phyloP scores from a whole-genome alignment of 2,888 invertebrate species.

The Ametastegia equiseti region DNA sequence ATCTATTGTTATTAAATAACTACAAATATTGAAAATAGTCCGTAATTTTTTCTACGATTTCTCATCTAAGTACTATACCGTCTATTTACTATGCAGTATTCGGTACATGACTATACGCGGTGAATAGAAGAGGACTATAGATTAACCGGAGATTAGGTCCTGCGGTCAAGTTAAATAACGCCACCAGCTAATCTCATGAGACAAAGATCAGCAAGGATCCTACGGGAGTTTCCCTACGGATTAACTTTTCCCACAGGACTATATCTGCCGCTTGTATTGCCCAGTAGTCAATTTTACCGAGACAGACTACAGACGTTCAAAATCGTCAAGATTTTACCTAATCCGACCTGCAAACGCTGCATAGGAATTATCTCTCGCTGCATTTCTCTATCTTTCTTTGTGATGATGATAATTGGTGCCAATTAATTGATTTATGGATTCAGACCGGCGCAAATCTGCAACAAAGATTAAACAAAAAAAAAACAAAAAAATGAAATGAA shows the following conservation, averaged over 20 bases:
- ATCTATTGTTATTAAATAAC: too few relatives aligned
- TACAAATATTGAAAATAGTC: background rate
- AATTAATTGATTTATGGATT: too few relatives aligned
- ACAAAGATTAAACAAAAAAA: background rate
- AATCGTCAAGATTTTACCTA: background rate
- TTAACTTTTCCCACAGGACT: conserved; percentile 36
- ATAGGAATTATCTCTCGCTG: background rate
- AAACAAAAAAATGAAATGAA: background rate
- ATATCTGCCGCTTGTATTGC: background rate
- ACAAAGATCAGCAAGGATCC: conserved; percentile 23
- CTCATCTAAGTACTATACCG: background rate
- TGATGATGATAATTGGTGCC: too few relatives aligned
- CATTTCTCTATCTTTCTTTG: too few relatives aligned
- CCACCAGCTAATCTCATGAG: conserved; percentile 63
- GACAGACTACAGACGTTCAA: background rate
- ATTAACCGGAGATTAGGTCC: conserved; percentile 56
- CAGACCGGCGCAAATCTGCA: too few relatives aligned
- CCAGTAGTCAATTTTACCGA: conserved; percentile 36
- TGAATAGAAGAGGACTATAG: conserved; percentile 48
- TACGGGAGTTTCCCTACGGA: background rate
- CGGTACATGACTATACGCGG: background rate
- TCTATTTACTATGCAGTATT: too few relatives aligned
- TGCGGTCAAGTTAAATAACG: conserved; percentile 57
- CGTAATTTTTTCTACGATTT: background rate
- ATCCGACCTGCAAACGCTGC: background rate